Percentiles rank a stretch among this genome's conserved stretches.
Conservation (phyloP, 2,797 vertebrate species). For the Halcyon chelicuti region DNA sequence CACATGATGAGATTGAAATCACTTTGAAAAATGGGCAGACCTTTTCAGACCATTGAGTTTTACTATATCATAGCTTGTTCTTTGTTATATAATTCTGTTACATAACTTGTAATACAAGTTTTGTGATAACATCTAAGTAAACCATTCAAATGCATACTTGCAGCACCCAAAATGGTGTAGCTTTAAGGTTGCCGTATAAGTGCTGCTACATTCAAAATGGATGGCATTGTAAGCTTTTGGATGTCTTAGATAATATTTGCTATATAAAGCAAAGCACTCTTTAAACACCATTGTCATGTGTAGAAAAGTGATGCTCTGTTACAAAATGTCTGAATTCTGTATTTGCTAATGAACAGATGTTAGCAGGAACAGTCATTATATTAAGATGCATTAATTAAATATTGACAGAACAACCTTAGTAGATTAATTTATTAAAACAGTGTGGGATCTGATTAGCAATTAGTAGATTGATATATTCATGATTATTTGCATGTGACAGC, state of each 20-base stretch:
- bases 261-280: slow-evolving; percentile 3
- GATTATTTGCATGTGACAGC: slow-evolving; percentile 45
- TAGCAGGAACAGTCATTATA: slow-evolving; percentile 55
- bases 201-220: not conserved
- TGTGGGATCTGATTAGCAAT: slow-evolving; percentile 40
- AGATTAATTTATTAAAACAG: slow-evolving; percentile 59
- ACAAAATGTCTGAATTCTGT: slow-evolving; percentile 3
- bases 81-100: not conserved
- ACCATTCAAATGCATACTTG: not conserved
- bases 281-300: not conserved
- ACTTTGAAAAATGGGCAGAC: not conserved
- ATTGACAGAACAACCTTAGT: slow-evolving; percentile 64
- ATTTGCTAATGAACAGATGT: slow-evolving; percentile 48
- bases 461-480: slow-evolving; percentile 51
- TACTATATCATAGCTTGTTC: not conserved
- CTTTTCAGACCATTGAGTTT: not conserved
- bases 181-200: not conserved
- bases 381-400: slow-evolving; percentile 69
- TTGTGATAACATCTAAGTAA: not conserved
- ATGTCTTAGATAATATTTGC: not conserved
- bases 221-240: not conserved
- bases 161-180: not conserved
- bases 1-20: not conserved
- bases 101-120: not conserved
- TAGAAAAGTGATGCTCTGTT: slow-evolving; percentile 41